A percentile compares a stretch with the other conserved stretches of the same genome.
Evolutionary conservation across 2,888 invertebrate genomes (phyloP).

Genomic region (Tipula lateralis): DNA sequence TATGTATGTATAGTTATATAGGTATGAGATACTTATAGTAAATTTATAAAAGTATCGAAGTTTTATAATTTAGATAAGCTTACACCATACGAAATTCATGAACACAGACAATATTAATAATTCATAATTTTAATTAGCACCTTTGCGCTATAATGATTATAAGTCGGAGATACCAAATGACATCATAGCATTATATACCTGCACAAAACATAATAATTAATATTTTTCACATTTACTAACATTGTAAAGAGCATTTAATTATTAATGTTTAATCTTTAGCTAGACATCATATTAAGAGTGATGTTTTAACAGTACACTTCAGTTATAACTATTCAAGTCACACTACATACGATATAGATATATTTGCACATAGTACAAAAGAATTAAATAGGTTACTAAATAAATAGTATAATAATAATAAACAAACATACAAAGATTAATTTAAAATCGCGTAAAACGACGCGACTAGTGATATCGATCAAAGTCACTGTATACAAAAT

Average conservation of each 20-base stretch:
- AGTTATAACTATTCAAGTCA: neutral
- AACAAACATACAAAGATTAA: neutral
- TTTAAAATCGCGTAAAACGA: neutral
- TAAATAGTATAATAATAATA: neutral
- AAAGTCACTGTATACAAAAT: neutral
- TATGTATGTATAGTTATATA: neutral
- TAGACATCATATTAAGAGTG: neutral
- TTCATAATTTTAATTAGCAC: neutral
- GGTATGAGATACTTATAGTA: no score
- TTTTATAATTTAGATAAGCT: neutral
- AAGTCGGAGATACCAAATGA: neutral
- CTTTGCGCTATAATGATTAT: neutral
- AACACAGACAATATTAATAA: neutral
- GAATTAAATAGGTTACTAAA: neutral
- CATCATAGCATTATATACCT: neutral
- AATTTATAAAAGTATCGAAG: neutral
- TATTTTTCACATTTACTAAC: neutral
- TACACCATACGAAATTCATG: neutral
- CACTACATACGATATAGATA: neutral
- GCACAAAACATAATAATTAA: neutral
- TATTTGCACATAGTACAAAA: neutral
- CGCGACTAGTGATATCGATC: neutral
- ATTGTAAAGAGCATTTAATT: neutral
- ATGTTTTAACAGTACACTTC: neutral
- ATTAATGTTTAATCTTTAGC: neutral